A percentile compares a stretch with the other conserved stretches of the same genome.
These are phyloP conservation scores for Aotus griseimembra DNA, from an alignment of 2,797 vertebrate genomes.

Conservation along the genomic window DNA sequence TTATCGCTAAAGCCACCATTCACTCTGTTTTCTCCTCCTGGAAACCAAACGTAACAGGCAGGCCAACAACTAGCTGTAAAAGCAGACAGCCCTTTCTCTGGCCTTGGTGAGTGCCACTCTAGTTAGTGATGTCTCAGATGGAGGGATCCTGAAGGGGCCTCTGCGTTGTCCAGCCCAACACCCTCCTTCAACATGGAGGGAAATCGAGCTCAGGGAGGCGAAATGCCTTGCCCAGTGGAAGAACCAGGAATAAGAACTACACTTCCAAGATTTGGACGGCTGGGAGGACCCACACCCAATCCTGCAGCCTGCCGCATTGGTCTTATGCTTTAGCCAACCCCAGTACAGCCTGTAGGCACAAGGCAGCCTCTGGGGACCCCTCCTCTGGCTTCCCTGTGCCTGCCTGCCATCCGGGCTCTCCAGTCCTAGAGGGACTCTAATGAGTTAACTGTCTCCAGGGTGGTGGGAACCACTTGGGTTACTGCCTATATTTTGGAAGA, in stretches of 20 bases:
- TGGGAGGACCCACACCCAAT: too few species aligned
- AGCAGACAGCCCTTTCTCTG: background rate
- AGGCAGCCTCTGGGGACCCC: too few species aligned
- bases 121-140: background rate
- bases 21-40: background rate
- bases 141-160: background rate
- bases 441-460: background rate
- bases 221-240: background rate
- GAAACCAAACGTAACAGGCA: background rate
- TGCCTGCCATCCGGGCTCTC: background rate
- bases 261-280: background rate
- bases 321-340: background rate
- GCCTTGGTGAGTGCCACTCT: background rate
- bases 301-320: background rate
- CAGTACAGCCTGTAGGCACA: background rate
- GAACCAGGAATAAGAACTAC: background rate
- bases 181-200: rapidly evolving
- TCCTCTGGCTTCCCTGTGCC: rapidly evolving
- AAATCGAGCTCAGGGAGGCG: background rate
- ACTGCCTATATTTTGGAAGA: background rate
- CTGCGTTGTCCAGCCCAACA: background rate
- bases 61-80: background rate
- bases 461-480: background rate
- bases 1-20: background rate
- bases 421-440: background rate